These are phyloP conservation scores for Drosophila neoperkinsi DNA, from an alignment of 2,888 invertebrate species.

Conservation along the genomic window DNA sequence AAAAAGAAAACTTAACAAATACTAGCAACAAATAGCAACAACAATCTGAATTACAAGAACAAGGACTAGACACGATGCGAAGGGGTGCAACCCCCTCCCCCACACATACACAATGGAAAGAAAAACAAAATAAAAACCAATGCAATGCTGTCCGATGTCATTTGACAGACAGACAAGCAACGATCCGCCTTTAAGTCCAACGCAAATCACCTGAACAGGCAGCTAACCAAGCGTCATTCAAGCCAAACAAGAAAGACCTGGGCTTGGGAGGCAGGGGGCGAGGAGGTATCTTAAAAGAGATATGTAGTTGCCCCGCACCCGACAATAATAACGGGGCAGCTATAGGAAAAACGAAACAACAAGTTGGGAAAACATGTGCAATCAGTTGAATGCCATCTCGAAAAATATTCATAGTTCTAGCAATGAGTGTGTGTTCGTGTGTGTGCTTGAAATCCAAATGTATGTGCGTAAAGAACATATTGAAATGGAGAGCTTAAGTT, in stretches of 20 bases:
- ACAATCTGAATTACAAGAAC: constrained; percentile 19
- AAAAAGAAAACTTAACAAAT: constrained; percentile 40
- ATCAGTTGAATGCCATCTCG: constrained; percentile 2
- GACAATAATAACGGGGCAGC: not conserved
- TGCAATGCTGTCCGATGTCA: constrained; percentile 37
- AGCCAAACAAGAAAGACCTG: not conserved
- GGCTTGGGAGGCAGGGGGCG: not conserved
- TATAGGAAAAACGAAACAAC: not conserved
- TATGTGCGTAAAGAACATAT: not conserved
- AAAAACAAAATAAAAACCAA: not conserved
- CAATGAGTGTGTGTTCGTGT: not conserved
- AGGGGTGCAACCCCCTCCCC: not conserved
- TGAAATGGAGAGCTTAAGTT: not conserved
- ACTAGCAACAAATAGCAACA: constrained; percentile 23
- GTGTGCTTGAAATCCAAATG: not conserved
- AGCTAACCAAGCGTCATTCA: not conserved
- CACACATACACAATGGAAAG: not conserved
- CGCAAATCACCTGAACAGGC: constrained; percentile 33
- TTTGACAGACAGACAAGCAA: constrained; percentile 49
- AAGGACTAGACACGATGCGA: constrained; percentile 2
- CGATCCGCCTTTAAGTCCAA: constrained; percentile 17
- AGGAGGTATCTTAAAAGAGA: not conserved
- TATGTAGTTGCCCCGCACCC: not conserved
- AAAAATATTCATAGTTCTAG: not conserved
- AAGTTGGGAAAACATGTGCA: constrained; percentile 7